Evolutionary conservation across 1,140 invertebrate genomes (phyloP), one percentile per base, ranked within the genome.

Genomic region (Procambarus clarkii): DNA sequence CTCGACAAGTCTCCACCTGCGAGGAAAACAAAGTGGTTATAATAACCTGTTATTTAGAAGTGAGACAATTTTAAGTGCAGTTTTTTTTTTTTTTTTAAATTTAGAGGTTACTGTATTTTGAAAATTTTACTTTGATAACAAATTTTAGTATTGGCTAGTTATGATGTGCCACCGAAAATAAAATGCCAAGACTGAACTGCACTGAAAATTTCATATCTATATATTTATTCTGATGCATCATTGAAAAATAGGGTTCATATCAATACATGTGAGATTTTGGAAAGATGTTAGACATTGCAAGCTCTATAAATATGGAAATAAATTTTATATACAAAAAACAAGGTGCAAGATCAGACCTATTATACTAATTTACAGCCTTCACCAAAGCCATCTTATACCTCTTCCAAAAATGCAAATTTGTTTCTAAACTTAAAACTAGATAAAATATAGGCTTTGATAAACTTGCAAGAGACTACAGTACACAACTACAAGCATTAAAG

Each of bases 1-100:
- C 89, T 50, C 89, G 82, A 44, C 89, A 91, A 3, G 89, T 91
- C 74, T 91, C 89, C 89, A 91, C 89, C 89, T 91, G 82, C 24
- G 45, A 78, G 71, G 58, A 76, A 64, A 77, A 64, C 34, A 77
- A 46, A 46, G 1, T 77, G 54, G 18, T 84, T 34, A 50, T 18
- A 18, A 34, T 34, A 34, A 34, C 34, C 34, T 13, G 2, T 13
- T 21, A 81, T 54, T 24, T 54, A 15, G 0, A 21, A 21, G n/a
- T 76, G 71, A 76, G n/a, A 54, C 50, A 54, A 54, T 5, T 34
- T 9, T 54, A 54, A 54, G 21, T 58, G 18, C 7, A 11, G n/a
- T n/a, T n/a, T n/a, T n/a, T n/a, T n/a, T 50, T 58, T 54, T 46
- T n/a, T 50, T 58, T 54, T 21, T 81, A 77, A 77, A 44, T 77